A percentile compares a stretch with the other conserved stretches of the same genome.
phyloP scores from a whole-genome alignment of 2,797 vertebrate genomes.

The Molossus alvarezi region DNA sequence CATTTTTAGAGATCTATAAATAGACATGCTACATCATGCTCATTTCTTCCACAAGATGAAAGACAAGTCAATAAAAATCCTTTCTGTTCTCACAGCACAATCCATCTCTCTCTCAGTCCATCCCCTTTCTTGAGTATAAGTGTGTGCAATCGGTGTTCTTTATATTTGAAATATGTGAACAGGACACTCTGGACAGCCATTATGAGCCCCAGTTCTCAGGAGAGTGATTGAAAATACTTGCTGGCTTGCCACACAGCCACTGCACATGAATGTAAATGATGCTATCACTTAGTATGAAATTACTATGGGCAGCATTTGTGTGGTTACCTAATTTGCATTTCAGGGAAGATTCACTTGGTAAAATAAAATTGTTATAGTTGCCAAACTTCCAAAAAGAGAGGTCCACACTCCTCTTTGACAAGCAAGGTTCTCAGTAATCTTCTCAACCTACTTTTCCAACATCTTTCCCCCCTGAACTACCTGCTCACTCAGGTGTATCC shows the following conservation, averaged over 20 bases:
- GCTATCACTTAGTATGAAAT: not conserved
- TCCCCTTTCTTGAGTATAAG: not conserved
- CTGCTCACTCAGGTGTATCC: not conserved
- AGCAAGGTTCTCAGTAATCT: conserved; percentile 32
- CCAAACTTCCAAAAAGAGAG: conserved; percentile 18
- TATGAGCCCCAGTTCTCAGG: not conserved
- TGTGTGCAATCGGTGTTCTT: not conserved
- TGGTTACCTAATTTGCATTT: conserved; percentile 54
- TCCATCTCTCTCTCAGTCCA: not conserved
- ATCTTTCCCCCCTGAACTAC: not conserved
- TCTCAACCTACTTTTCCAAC: not conserved
- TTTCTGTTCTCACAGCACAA: not conserved
- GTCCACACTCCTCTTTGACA: not conserved
- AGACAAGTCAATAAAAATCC: conserved; percentile 75
- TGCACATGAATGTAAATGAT: conserved; percentile 8
- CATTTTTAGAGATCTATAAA: conserved; percentile 80
- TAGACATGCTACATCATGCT: conserved; percentile 68
- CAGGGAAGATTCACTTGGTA: not conserved
- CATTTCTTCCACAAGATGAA: conserved; percentile 73
- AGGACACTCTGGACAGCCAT: conserved; percentile 20
- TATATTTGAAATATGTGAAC: conserved; percentile 44
- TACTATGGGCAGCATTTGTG: conserved; percentile 1
- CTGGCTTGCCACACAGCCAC: not conserved
- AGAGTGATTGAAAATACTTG: not conserved
- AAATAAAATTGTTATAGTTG: conserved; percentile 3